phyloP scores from a whole-genome alignment of 2,797 vertebrate species.

The Cacajao melanocephalus region DNA sequence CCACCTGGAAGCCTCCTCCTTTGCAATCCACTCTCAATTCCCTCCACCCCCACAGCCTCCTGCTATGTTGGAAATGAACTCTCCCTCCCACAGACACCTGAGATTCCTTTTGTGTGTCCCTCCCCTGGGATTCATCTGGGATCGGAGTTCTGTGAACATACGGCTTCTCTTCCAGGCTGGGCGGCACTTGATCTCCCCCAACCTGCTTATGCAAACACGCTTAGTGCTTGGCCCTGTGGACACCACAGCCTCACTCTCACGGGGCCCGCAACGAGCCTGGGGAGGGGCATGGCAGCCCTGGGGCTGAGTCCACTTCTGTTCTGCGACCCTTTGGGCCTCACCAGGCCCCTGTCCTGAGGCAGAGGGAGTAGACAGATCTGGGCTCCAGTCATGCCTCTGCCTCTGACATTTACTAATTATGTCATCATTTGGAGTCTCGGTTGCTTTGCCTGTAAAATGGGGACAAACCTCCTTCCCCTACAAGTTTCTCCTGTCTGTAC shows the following conservation, averaged over 20 bases:
- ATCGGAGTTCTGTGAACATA: neutral
- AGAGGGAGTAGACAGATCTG: neutral
- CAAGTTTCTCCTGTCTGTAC: neutral
- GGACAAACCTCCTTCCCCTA: neutral
- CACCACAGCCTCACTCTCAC: neutral
- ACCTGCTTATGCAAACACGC: too few relatives aligned
- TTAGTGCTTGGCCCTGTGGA: neutral
- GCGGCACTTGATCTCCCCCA: neutral
- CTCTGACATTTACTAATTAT: neutral
- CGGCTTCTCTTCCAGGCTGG: neutral
- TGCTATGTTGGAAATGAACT: neutral
- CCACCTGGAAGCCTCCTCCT: neutral
- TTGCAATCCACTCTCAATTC: neutral
- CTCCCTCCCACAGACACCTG: accelerated
- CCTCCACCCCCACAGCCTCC: neutral
- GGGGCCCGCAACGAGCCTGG: neutral
- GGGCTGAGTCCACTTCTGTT: neutral
- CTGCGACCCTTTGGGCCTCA: neutral
- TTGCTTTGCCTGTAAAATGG: neutral
- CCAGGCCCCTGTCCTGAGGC: neutral
- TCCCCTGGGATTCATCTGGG: neutral
- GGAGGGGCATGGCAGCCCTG: neutral
- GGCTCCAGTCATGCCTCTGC: neutral
- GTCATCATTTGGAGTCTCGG: neutral
- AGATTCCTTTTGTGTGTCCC: neutral